Evolutionary conservation across 2,113 vertebrate species (phyloP).

Genomic region (Carettochelys insculpta): DNA sequence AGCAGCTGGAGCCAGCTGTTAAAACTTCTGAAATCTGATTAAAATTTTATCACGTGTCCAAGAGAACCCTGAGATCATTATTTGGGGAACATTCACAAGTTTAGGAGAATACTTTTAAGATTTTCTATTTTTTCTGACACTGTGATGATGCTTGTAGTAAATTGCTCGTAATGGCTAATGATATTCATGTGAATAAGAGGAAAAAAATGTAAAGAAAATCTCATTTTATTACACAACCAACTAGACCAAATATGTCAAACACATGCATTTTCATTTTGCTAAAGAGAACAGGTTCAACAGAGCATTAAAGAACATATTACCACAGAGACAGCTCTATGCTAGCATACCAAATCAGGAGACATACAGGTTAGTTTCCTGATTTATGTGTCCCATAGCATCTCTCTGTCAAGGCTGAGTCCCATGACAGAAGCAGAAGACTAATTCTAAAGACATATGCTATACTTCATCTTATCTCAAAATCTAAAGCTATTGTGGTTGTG

Average conservation of each 20-base stretch:
- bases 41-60: conserved; percentile 70
- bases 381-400: conserved; percentile 64
- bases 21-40: conserved; percentile 58
- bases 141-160: conserved; percentile 31
- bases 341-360: conserved; percentile 65
- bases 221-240: conserved; percentile 69
- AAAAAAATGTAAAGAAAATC: conserved; percentile 58
- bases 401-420: conserved; percentile 63
- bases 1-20: conserved; percentile 49
- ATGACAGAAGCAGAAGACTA: conserved; percentile 38
- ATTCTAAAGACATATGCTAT: conserved; percentile 59
- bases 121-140: conserved; percentile 39
- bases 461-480: conserved; percentile 50
- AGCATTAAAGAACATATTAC: conserved; percentile 77
- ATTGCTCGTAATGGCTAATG: conserved; percentile 62
- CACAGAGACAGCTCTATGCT: conserved; percentile 65
- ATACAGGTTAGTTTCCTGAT: conserved; percentile 68
- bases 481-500: conserved; percentile 47
- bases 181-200: conserved; percentile 57
- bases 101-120: conserved; percentile 43
- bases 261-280: conserved; percentile 76
- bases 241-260: conserved; percentile 64
- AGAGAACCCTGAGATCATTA: conserved; percentile 40
- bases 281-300: conserved; percentile 63
- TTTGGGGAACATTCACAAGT: conserved; percentile 45